These are phyloP conservation scores for Coelinius sp. DNA, from an alignment of 2,888 invertebrate species.

Conservation along the genomic window DNA sequence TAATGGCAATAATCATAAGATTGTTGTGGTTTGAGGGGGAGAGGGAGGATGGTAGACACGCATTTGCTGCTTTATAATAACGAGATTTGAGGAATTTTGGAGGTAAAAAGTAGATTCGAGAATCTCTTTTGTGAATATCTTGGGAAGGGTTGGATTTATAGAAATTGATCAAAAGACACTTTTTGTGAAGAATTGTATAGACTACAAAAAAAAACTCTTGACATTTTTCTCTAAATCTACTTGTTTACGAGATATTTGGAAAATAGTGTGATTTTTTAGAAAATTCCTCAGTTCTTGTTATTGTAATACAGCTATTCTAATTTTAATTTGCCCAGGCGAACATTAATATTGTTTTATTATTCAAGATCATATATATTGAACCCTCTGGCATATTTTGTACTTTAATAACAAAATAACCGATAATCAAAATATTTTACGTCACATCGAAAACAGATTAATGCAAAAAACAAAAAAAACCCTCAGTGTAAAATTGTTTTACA, in stretches of 20 bases:
- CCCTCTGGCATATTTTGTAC: slow-evolving; percentile 41
- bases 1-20: slow-evolving; percentile 69
- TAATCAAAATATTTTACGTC: slow-evolving; percentile 22
- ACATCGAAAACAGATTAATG: slow-evolving; percentile 12
- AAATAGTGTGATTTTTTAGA: not conserved
- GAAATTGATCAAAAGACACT: no score
- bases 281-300: not conserved
- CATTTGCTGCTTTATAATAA: slow-evolving; percentile 16
- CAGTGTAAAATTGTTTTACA: slow-evolving; percentile 20
- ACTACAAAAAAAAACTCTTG: not conserved
- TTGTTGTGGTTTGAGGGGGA: slow-evolving; percentile 64
- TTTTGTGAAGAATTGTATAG: no score
- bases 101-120: not conserved
- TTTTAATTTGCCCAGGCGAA: not conserved
- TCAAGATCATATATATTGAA: not conserved
- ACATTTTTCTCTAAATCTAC: no score
- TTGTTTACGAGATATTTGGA: no score
- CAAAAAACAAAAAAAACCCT: not conserved
- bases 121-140: not conserved
- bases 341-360: slow-evolving; percentile 25
- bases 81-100: not conserved
- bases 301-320: not conserved
- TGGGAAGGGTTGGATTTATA: not conserved
- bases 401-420: slow-evolving; percentile 39
- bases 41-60: slow-evolving; percentile 31